Conservation (phyloP, 2,113 vertebrate genomes). For the Panthera uncia region DNA sequence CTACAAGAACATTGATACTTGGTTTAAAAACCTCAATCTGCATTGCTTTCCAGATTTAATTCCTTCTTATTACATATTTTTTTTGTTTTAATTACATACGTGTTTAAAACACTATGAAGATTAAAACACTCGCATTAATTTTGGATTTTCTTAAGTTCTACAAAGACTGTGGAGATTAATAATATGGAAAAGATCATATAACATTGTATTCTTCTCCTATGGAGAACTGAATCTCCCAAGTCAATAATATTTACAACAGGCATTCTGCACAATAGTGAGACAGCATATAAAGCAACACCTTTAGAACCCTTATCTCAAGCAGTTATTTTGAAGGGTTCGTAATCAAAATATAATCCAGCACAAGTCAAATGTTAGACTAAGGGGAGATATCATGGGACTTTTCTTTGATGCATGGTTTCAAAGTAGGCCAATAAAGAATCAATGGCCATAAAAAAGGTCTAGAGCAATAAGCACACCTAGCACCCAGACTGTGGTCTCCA, state of each 20-base stretch:
- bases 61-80: background rate
- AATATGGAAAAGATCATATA: background rate
- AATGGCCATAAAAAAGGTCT: background rate
- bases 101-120: background rate
- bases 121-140: background rate
- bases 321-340: background rate
- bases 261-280: background rate
- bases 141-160: background rate
- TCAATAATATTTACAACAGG: background rate
- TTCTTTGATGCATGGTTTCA: background rate
- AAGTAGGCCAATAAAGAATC: background rate
- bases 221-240: background rate
- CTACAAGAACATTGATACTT: background rate
- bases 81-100: background rate
- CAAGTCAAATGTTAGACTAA: background rate
- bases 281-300: background rate
- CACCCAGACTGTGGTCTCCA: background rate
- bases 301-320: background rate
- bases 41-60: background rate
- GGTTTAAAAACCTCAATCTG: background rate
- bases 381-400: background rate
- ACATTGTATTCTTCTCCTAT: background rate
- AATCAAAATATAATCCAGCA: background rate
- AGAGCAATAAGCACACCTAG: background rate
- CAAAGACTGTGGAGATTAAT: background rate